Evolutionary conservation across 2,113 vertebrate genomes (phyloP), one percentile per base, ranked within the genome.

Genomic region (Sakesphorus luctuosus): DNA sequence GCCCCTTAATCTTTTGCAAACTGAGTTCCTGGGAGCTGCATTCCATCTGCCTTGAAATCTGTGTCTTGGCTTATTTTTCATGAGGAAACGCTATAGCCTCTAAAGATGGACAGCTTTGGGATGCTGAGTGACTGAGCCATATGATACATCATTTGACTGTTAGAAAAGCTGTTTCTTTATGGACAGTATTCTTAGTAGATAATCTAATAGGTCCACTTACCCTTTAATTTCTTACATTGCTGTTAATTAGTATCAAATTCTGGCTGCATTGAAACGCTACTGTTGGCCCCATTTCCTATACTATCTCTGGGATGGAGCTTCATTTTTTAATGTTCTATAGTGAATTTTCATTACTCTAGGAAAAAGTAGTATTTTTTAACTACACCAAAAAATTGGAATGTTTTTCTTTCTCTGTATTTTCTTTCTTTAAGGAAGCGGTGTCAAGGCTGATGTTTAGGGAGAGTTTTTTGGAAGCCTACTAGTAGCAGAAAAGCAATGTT

Each of bases 1-100:
- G 77, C 67, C 86, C 83, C 74, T 89, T 95, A 91, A 73, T 92
- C 78, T 96, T 94, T 84, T 94, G 35, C 69, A 87, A 87, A 84
- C 82, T 29, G 40, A 76, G 49, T 84, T 96, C 73, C 84, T 89
- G 93, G 89, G 89, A 92, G 71, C 89, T 89, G 75, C 1, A 2
- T 84, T 90, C 93, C 95, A 96, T 96, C 95, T 96, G 92, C 75
- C 90, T 92, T 67, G 77, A 92, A 97, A 91, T 87, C 86, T 96
- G 90, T 91, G 86, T 87, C 38, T 83, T 94, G 88, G 94, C 90
- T 96, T 93, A 52, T 88, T 92, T 96, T 90, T 90, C 44, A 38
- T 52, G 47, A 71, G 65, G 87, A 88, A 84, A 75, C 1, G 4
- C 62, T 73, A 4, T 33, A 92, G 31, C 38, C 66, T 87, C 92